These are phyloP conservation scores for Conistra vaccinii DNA, from an alignment of 2,888 invertebrate genomes.

Conservation along the genomic window DNA sequence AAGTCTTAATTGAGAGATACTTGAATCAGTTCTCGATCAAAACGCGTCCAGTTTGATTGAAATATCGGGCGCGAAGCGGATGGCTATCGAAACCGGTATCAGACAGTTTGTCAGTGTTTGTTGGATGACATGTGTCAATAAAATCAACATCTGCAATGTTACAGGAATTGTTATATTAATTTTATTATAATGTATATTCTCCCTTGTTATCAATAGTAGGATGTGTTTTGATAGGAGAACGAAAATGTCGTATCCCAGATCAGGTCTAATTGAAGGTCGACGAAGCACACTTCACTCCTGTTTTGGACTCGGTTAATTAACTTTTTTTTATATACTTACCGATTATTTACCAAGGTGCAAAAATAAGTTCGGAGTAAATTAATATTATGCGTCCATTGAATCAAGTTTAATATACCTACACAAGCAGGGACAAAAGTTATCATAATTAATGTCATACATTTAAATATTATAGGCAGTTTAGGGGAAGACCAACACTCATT, in stretches of 20 bases:
- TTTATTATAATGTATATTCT: background rate
- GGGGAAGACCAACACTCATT: background rate
- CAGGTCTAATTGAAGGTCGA: background rate
- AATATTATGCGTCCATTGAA: background rate
- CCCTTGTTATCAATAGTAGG: background rate
- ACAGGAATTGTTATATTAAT: background rate
- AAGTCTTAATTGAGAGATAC: conserved; percentile 38
- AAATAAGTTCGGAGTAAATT: background rate
- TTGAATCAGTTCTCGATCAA: conserved; percentile 53
- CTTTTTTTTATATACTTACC: background rate
- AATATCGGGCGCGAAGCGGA: conserved; percentile 36
- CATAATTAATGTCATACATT: conserved; percentile 6
- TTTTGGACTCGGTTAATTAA: background rate
- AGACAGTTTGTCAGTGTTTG: conserved; percentile 17
- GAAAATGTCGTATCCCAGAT: background rate
- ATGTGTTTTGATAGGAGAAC: conserved; percentile 6
- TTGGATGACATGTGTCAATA: conserved; percentile 11
- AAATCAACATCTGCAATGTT: conserved; percentile 5
- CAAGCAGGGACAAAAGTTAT: background rate
- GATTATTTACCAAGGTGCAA: background rate
- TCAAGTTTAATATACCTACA: background rate
- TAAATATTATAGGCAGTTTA: background rate
- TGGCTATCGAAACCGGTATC: conserved; percentile 46
- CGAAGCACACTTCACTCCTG: background rate
- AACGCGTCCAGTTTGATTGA: conserved; percentile 49